Base-by-base conservation (phyloP, 2,888 invertebrate species). In the Coremacera marginata region DNA sequence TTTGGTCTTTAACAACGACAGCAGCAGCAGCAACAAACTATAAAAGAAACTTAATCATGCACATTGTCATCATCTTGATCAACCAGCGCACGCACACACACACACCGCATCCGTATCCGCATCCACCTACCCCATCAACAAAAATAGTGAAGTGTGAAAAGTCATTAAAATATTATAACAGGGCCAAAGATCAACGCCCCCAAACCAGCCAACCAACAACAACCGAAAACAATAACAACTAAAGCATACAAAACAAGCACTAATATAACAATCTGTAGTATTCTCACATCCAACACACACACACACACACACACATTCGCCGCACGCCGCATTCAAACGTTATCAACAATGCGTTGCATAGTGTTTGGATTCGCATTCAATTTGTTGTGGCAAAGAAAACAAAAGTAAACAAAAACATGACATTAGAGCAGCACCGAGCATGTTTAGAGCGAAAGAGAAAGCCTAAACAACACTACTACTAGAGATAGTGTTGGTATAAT, bases 351-450 rank as follows among this genome's bases (percentile, higher is more conserved):
- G 68, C 68, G 49, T 51, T 44, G 37, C 37, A 71, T 22, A 57
- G 22, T 55, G 68, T 16, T 55, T 19, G 60, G 34, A 57, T 71
- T 60, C 71, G 37, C 71, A 71, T 55, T 71, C 71, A 71, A 71
- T 71, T 71, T 71, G 60, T 71, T 60, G 44, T 57, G 71, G 60
- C 60, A 60, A 37, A 57, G 70, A 60, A 16, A 60, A 49, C 37
- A 55, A 19, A 71, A 55, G 55, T 14, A 27, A 68, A 14, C 25
- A 27, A 70, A 22, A 49, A 22, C 14, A 52, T 60, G 22, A 52
- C 52, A 51, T 51, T 51, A 51, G 16, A 52, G 27, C 34, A 34
- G 31, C 8, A 31, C 19, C 44, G 14, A 44, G 44, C 14, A 44
- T 44, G 44, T 44, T 14, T 2, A 11, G n/a, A 60, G 9, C 22